These are phyloP conservation scores for Psittacula cyanocephala DNA, from an alignment of 2,113 vertebrate species.

Conservation along the genomic window DNA sequence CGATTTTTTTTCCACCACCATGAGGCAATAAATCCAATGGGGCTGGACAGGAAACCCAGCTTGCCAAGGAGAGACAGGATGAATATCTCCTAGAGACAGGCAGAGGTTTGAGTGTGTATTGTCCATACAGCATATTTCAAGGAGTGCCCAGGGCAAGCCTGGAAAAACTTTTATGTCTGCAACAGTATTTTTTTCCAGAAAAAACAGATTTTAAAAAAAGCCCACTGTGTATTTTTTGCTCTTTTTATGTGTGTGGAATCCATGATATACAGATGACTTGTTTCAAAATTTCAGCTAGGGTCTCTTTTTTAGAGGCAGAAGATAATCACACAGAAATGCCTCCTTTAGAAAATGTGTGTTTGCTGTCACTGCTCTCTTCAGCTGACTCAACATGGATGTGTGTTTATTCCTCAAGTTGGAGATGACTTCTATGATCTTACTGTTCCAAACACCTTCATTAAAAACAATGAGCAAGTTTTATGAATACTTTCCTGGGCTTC, in stretches of 20 bases:
- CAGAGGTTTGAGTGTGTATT: not conserved
- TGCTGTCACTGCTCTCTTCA: not conserved
- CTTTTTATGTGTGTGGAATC: not conserved
- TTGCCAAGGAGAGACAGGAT: conserved; percentile 55
- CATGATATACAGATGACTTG: not conserved
- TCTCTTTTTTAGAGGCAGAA: not conserved
- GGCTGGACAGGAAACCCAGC: conserved; percentile 58
- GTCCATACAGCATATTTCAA: conserved; percentile 19
- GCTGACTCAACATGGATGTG: not conserved
- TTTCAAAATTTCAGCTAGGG: conserved; percentile 15
- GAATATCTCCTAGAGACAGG: conserved; percentile 11
- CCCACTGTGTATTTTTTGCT: not conserved
- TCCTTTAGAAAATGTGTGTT: not conserved
- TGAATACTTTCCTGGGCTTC: not conserved
- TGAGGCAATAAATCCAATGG: conserved; percentile 55
- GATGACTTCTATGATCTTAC: not conserved
- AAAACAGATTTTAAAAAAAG: not conserved
- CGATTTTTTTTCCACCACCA: conserved; percentile 40
- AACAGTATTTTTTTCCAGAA: conserved; percentile 29
- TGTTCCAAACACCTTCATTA: not conserved
- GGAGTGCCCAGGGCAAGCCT: conserved; percentile 37
- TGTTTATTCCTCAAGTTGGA: not conserved
- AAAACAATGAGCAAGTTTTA: not conserved
- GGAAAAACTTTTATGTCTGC: conserved; percentile 37
- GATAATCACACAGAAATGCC: not conserved